Evolutionary conservation across 2,888 invertebrate genomes (phyloP).

Genomic region (Fragum fragum): DNA sequence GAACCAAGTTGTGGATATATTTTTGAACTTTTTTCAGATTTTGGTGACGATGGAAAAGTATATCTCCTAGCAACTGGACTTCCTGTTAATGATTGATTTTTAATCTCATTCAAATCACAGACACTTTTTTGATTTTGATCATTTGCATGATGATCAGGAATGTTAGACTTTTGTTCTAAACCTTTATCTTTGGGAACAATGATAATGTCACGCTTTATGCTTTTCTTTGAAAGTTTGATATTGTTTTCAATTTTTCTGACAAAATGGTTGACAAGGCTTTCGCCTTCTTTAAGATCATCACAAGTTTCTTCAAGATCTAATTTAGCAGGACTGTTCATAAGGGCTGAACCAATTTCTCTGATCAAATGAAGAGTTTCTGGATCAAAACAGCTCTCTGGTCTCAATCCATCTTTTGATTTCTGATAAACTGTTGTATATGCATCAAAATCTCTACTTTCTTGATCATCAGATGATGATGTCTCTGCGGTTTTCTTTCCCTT

Average conservation of each 20-base stretch:
- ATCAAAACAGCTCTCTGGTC: constrained; percentile 68
- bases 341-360: constrained; percentile 77
- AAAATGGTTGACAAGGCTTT: constrained; percentile 73
- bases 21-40: constrained; percentile 1
- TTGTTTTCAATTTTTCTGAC: constrained; percentile 77
- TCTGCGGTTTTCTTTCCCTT: constrained; percentile 23
- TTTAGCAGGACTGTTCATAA: constrained; percentile 75
- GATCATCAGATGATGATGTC: constrained; percentile 8
- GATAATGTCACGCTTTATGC: constrained; percentile 67
- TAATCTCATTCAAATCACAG: constrained; percentile 24
- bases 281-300: constrained; percentile 53
- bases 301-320: constrained; percentile 64
- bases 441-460: constrained; percentile 24
- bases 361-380: constrained; percentile 75
- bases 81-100: not conserved
- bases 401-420: constrained; percentile 5
- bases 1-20: constrained; percentile 21
- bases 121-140: constrained; percentile 2
- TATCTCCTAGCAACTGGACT: constrained; percentile 27
- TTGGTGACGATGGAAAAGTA: constrained; percentile 5
- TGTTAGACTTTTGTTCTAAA: not conserved
- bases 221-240: constrained; percentile 55
- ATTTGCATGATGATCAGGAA: not conserved
- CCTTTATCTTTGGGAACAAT: constrained; percentile 70
- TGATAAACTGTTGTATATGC: not conserved